These are phyloP conservation scores for Ichneumon xanthorius DNA, from an alignment of 2,888 invertebrate genomes.

Conservation along the genomic window DNA sequence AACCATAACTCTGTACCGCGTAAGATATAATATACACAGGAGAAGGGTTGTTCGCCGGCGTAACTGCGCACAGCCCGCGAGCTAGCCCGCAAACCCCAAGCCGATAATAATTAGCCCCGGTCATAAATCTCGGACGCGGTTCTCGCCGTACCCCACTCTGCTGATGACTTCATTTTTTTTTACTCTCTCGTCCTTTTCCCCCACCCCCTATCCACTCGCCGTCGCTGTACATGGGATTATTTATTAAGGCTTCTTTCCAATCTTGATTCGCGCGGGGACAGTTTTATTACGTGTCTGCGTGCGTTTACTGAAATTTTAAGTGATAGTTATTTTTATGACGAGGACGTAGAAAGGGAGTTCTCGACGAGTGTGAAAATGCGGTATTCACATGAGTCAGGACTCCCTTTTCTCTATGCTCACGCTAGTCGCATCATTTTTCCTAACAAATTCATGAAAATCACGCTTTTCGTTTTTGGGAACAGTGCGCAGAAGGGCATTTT, in stretches of 20 bases:
- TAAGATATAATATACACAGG: conserved; percentile 18
- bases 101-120: conserved; percentile 78
- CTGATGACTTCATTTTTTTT: conserved; percentile 46
- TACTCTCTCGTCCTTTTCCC: neutral
- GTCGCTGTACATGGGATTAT: conserved; percentile 21
- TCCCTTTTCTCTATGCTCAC: no score
- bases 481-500: no score
- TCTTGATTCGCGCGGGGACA: neutral
- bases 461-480: no score
- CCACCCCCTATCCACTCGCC: neutral
- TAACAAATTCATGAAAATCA: no score
- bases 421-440: no score
- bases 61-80: conserved; percentile 69
- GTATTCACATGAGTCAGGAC: no score
- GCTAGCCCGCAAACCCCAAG: conserved; percentile 66
- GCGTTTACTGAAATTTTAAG: neutral
- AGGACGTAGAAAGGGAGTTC: neutral
- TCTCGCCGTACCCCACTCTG: conserved; percentile 7
- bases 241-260: neutral
- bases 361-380: no score
- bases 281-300: neutral
- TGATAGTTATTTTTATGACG: neutral
- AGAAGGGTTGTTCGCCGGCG: conserved; percentile 64
- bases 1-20: neutral
- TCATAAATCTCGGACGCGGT: conserved; percentile 75